These are phyloP conservation scores for Euzetes globulus DNA, from an alignment of 2,888 invertebrate species.

Conservation along the genomic window DNA sequence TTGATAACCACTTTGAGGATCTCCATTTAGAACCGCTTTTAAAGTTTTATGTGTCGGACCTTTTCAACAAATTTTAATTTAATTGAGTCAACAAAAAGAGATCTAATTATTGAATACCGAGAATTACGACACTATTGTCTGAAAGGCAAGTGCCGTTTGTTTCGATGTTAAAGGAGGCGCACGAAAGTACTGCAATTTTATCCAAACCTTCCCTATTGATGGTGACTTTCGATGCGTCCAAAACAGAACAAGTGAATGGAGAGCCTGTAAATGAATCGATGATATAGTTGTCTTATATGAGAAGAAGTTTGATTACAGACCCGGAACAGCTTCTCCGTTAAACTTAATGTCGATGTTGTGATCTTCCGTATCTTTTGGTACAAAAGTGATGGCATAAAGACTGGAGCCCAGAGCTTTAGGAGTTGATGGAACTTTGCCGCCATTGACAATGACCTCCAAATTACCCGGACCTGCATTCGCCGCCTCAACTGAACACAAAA, in stretches of 20 bases:
- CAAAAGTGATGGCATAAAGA: slow-evolving; percentile 92
- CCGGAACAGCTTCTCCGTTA: slow-evolving; percentile 91
- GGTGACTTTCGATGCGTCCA: slow-evolving; percentile 74
- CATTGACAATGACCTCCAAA: slow-evolving; percentile 95
- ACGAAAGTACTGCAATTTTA: slow-evolving; percentile 76
- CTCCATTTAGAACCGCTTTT: slow-evolving; percentile 39
- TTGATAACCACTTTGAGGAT: slow-evolving; percentile 46
- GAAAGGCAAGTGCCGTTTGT: slow-evolving; percentile 56
- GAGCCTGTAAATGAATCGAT: slow-evolving; percentile 55
- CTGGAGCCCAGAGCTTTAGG: slow-evolving; percentile 94
- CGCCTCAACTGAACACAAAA: slow-evolving; percentile 68
- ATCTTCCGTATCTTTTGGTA: slow-evolving; percentile 78
- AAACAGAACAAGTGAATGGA: slow-evolving; percentile 70
- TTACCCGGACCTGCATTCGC: slow-evolving; percentile 97
- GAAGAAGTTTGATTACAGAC: slow-evolving; percentile 47
- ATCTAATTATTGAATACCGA: slow-evolving; percentile 36
- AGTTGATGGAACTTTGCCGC: slow-evolving; percentile 90
- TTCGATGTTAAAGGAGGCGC: slow-evolving; percentile 77
- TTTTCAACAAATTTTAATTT: slow-evolving; percentile 35
- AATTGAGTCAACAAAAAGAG: too few species aligned
- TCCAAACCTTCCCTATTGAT: slow-evolving; percentile 72
- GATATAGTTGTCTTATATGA: too few species aligned
- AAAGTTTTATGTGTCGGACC: slow-evolving; percentile 44
- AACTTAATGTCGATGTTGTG: slow-evolving; percentile 92
- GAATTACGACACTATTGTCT: slow-evolving; percentile 46